A percentile compares a stretch with the other conserved stretches of the same genome.
Evolutionary conservation across 2,888 invertebrate species (phyloP).

Genomic region (Nomada goodeniana): DNA sequence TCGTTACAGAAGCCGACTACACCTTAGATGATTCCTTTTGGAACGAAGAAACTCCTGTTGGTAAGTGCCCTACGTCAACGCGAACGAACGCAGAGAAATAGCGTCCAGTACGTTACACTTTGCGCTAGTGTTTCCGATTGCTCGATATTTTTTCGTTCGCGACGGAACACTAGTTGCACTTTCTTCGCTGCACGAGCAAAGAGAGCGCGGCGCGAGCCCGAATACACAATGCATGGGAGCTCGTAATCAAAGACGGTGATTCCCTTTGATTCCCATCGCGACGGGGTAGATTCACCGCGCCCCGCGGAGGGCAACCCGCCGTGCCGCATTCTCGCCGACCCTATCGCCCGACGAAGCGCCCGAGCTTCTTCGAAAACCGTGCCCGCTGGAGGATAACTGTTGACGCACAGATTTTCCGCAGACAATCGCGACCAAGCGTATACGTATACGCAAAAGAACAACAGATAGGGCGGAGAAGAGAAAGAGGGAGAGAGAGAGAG

Average conservation of each 20-base stretch:
- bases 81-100: too few relatives aligned
- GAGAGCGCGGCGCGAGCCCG: slow-evolving; percentile 23
- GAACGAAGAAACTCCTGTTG: slow-evolving; percentile 96
- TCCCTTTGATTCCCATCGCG: slow-evolving; percentile 17
- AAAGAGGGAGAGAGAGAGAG: slow-evolving; percentile 34
- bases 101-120: too few relatives aligned
- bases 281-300: slow-evolving; percentile 27
- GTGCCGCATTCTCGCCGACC: too few relatives aligned
- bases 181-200: slow-evolving; percentile 30
- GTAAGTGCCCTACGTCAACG: slow-evolving; percentile 86
- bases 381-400: too few relatives aligned
- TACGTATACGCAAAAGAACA: too few relatives aligned
- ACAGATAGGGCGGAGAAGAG: neutral
- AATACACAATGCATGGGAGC: slow-evolving; percentile 41
- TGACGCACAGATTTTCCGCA: too few relatives aligned
- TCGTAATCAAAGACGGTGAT: slow-evolving; percentile 31
- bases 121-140: too few relatives aligned
- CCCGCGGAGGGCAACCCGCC: neutral
- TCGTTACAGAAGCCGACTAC: slow-evolving; percentile 92
- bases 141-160: too few relatives aligned
- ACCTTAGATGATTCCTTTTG: slow-evolving; percentile 96
- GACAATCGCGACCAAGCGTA: too few relatives aligned
- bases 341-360: too few relatives aligned
- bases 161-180: neutral
- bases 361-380: too few relatives aligned